A percentile compares a stretch with the other conserved stretches of the same genome.
Conservation (phyloP, 2,797 vertebrate genomes). For the Poeciliopsis infans region DNA sequence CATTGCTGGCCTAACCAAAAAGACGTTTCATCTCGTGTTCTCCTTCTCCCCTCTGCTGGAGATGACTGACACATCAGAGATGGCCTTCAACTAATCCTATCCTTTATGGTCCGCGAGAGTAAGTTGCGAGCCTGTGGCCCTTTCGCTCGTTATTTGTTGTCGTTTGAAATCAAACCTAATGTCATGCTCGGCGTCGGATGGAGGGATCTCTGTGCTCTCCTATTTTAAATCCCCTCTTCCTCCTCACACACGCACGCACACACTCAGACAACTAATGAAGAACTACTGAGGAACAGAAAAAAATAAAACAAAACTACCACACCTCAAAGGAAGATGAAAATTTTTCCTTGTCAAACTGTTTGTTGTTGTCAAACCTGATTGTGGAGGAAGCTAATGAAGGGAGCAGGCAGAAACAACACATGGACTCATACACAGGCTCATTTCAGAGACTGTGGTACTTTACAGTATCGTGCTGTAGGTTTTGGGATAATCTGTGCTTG, state of each 20-base stretch:
- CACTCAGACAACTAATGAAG: conserved; percentile 18
- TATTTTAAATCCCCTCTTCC: conserved; percentile 48
- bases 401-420: conserved; percentile 23
- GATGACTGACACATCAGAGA: conserved; percentile 75
- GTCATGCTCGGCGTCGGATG: conserved; percentile 65
- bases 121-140: conserved; percentile 62
- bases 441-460: background rate
- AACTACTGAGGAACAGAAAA: conserved; percentile 47
- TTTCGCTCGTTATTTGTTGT: conserved; percentile 67
- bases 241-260: conserved; percentile 21
- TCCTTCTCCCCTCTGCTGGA: conserved; percentile 53
- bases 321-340: conserved; percentile 62
- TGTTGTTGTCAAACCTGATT: conserved; percentile 61
- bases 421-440: background rate
- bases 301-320: conserved; percentile 13
- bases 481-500: background rate
- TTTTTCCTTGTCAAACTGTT: conserved; percentile 49
- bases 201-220: conserved; percentile 41
- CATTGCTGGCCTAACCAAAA: conserved; percentile 59
- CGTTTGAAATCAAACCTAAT: conserved; percentile 71
- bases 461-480: background rate
- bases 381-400: conserved; percentile 56
- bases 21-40: conserved; percentile 58
- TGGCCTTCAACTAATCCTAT: conserved; percentile 72
- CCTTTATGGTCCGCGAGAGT: conserved; percentile 67